Evolutionary conservation across 2,113 vertebrate species (phyloP).

Genomic region (Semnornis frantzii): DNA sequence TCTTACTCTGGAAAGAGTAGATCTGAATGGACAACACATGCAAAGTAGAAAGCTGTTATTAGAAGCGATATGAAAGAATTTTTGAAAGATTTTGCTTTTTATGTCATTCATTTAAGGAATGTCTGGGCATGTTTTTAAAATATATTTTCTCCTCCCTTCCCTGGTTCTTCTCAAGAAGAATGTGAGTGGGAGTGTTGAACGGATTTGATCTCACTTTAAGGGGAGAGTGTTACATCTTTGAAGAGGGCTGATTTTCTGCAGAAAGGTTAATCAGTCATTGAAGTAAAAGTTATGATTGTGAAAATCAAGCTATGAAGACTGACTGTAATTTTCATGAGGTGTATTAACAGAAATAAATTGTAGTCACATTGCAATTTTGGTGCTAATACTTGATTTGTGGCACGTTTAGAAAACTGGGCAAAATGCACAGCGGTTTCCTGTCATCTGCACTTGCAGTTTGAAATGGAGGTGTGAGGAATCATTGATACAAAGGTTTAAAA

Average conservation of each 20-base stretch:
- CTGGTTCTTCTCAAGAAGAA: background rate
- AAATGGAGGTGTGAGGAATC: background rate
- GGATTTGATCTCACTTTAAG: slow-evolving; percentile 49
- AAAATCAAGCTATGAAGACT: background rate
- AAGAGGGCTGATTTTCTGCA: background rate
- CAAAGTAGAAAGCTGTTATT: background rate
- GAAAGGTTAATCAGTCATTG: slow-evolving; percentile 34
- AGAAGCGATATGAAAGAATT: background rate
- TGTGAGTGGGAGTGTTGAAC: slow-evolving; percentile 14
- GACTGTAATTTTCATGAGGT: background rate
- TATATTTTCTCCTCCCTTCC: slow-evolving; percentile 7
- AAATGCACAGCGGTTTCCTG: background rate
- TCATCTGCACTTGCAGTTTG: background rate
- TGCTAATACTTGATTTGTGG: background rate
- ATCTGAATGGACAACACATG: background rate
- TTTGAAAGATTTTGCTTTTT: slow-evolving; percentile 9
- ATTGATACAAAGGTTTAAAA: background rate
- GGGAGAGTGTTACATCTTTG: slow-evolving; percentile 28
- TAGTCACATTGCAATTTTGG: background rate
- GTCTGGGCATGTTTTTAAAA: background rate
- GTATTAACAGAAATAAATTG: background rate
- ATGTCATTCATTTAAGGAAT: slow-evolving; percentile 18
- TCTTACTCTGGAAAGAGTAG: background rate
- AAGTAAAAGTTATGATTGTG: background rate
- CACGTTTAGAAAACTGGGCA: background rate